Conservation (phyloP, 2,888 invertebrate species). For the Ochropleura plecta region DNA sequence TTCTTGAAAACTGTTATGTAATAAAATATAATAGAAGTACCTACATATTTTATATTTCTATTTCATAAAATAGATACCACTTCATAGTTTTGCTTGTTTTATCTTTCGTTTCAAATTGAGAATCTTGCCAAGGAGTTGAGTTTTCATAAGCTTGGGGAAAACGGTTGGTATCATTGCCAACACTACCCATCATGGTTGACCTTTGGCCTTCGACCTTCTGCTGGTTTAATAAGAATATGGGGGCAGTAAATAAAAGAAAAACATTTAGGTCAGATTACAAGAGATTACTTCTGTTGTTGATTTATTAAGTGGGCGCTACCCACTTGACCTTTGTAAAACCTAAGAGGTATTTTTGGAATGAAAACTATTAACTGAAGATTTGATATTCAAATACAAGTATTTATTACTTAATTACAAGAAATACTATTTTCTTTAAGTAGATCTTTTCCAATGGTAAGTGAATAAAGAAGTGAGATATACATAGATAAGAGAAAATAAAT, state of each 20-base stretch:
- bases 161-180: conserved; percentile 52
- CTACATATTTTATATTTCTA: conserved; percentile 2
- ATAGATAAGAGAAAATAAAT: no score
- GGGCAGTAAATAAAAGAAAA: neutral
- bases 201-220: conserved; percentile 44
- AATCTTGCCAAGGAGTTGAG: conserved; percentile 51
- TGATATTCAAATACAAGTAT: neutral
- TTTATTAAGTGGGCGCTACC: conserved; percentile 5
- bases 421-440: neutral
- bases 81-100: conserved; percentile 53
- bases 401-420: neutral
- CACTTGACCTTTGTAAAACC: neutral
- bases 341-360: neutral
- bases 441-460: neutral
- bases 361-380: neutral
- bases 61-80: conserved; percentile 33
- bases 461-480: neutral
- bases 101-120: conserved; percentile 51
- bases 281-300: conserved; percentile 8
- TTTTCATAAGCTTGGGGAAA: conserved; percentile 42
- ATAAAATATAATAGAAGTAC: neutral
- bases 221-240: conserved; percentile 9
- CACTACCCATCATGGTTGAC: conserved; percentile 34
- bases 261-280: conserved; percentile 23
- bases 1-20: neutral